phyloP scores from a whole-genome alignment of 2,888 invertebrate species.

The Ephialtes manifestator region DNA sequence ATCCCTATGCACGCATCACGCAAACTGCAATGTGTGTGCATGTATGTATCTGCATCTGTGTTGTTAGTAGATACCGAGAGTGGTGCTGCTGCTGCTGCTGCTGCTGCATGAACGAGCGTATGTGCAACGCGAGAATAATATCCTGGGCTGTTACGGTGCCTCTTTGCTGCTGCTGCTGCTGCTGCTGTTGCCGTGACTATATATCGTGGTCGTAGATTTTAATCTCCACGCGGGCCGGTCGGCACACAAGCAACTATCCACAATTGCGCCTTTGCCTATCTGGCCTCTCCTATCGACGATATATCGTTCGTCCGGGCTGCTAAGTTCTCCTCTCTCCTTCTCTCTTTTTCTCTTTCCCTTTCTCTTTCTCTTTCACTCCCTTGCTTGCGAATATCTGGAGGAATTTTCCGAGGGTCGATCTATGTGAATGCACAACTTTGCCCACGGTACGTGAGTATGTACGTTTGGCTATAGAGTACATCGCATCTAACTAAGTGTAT shows the following conservation, averaged over 20 bases:
- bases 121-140: slow-evolving; percentile 63
- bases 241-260: slow-evolving; percentile 55
- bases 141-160: slow-evolving; percentile 57
- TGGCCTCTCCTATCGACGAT: slow-evolving; percentile 66
- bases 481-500: not conserved
- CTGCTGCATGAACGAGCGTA: slow-evolving; percentile 48
- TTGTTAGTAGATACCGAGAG: slow-evolving; percentile 1
- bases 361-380: slow-evolving; percentile 34
- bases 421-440: slow-evolving; percentile 23
- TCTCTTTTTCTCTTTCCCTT: not conserved
- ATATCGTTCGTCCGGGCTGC: slow-evolving; percentile 58
- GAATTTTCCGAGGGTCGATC: slow-evolving; percentile 48
- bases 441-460: slow-evolving; percentile 11
- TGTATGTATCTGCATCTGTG: not conserved
- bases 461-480: not conserved
- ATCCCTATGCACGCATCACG: slow-evolving; percentile 5
- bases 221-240: slow-evolving; percentile 55
- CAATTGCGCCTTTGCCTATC: slow-evolving; percentile 65
- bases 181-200: slow-evolving; percentile 54
- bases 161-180: slow-evolving; percentile 49
- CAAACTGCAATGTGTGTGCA: not conserved
- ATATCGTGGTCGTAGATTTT: slow-evolving; percentile 67
- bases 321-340: slow-evolving; percentile 17
- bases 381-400: slow-evolving; percentile 34
- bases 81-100: no score